A percentile compares a stretch with the other conserved stretches of the same genome.
Evolutionary conservation across 2,797 vertebrate genomes (phyloP).

Genomic region (Syndactyla subalaris): DNA sequence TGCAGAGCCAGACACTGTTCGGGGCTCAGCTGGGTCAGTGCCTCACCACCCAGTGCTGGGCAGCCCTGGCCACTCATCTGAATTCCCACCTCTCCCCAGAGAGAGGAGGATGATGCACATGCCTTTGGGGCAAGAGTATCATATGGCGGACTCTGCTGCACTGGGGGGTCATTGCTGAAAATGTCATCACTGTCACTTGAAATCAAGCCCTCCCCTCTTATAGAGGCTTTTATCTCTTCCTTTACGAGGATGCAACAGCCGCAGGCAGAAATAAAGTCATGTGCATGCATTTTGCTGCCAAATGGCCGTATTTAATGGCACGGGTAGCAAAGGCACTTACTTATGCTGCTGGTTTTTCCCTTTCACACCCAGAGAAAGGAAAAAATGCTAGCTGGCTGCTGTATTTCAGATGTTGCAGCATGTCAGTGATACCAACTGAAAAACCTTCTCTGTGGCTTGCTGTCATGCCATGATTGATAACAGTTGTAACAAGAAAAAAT

Average conservation of each 20-base stretch:
- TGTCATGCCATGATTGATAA: slow-evolving; percentile 75
- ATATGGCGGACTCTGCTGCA: neutral
- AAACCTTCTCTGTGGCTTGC: slow-evolving; percentile 58
- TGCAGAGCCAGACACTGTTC: fast-evolving
- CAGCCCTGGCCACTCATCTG: neutral
- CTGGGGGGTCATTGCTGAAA: neutral
- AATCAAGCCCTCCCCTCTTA: slow-evolving; percentile 4
- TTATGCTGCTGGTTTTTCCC: slow-evolving; percentile 10
- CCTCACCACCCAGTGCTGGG: neutral
- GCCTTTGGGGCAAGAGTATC: slow-evolving; percentile 5
- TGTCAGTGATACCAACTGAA: slow-evolving; percentile 58
- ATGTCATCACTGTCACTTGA: slow-evolving; percentile 30
- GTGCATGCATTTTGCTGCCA: neutral
- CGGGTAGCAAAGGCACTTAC: neutral
- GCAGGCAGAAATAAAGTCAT: neutral
- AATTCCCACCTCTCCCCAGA: neutral
- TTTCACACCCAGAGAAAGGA: slow-evolving; percentile 6
- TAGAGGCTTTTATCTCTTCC: neutral
- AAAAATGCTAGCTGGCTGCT: slow-evolving; percentile 5
- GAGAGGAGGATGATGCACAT: neutral
- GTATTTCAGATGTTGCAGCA: slow-evolving; percentile 46
- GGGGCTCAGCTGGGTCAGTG: fast-evolving
- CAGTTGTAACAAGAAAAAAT: slow-evolving; percentile 77
- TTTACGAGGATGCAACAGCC: neutral
- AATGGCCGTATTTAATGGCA: neutral